Conservation (phyloP, 2,797 vertebrate species). For the Chloroceryle amazona region DNA sequence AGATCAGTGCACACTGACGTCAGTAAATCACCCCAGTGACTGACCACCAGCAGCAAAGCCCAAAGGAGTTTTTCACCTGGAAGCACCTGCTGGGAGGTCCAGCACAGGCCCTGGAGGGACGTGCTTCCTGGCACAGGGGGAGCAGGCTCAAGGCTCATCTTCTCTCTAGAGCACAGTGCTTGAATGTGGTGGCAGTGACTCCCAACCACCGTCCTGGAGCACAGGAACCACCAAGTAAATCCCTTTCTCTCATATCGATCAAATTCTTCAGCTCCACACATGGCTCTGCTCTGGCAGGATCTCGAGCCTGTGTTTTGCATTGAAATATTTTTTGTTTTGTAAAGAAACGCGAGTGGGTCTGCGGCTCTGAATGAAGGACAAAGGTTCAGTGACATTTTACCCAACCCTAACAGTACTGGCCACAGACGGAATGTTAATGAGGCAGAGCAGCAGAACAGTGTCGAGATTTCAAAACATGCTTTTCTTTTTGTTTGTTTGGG, state of each 20-base stretch:
- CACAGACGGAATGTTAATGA: background rate
- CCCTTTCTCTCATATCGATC: background rate
- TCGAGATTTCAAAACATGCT: background rate
- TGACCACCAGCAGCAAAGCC: accelerated
- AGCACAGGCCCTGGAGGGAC: accelerated
- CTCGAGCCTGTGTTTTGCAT: accelerated
- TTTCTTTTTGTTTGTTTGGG: background rate
- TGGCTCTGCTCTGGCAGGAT: background rate
- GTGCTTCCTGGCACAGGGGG: background rate
- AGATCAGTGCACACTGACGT: background rate
- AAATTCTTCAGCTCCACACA: background rate
- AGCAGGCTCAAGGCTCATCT: accelerated
- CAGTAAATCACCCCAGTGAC: background rate
- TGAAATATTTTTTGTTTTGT: background rate
- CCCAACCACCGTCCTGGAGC: accelerated
- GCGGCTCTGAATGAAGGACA: background rate
- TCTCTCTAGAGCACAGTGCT: background rate
- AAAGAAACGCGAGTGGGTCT: background rate
- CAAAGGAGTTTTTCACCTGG: background rate
- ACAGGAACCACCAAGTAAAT: background rate
- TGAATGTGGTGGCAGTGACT: background rate
- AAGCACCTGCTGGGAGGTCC: background rate
- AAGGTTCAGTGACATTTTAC: background rate
- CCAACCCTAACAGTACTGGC: background rate
- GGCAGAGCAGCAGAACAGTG: background rate